These are phyloP conservation scores for Odontocolon sp. DNA, from an alignment of 2,888 invertebrate species.

Conservation along the genomic window DNA sequence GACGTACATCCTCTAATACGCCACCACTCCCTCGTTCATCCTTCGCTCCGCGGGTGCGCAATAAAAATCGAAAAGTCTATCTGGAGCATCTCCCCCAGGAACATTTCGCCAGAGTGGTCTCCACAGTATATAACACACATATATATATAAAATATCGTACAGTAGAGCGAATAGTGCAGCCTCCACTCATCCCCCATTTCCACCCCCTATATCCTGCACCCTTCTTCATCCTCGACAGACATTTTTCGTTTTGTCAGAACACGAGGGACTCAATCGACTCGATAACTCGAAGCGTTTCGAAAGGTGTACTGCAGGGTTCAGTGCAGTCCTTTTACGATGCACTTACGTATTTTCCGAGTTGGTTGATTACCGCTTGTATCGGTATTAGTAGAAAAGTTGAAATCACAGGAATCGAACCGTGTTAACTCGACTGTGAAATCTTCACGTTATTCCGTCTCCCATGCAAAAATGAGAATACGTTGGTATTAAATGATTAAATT, in stretches of 20 bases:
- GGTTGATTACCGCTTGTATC: no score
- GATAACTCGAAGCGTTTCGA: conserved; percentile 9
- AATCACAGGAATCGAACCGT: no score
- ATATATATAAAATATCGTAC: conserved; percentile 32
- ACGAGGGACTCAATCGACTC: conserved; percentile 45
- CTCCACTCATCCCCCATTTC: background rate
- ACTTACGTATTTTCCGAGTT: background rate
- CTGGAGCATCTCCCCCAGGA: conserved; percentile 61
- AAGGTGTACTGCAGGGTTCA: background rate
- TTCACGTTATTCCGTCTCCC: no score
- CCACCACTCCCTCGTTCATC: background rate
- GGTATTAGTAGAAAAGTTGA: no score
- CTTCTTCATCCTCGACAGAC: conserved; percentile 19
- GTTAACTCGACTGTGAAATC: no score
- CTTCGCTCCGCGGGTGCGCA: conserved; percentile 24
- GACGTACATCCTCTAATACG: conserved; percentile 58
- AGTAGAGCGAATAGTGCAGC: conserved; percentile 13
- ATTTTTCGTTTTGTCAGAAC: conserved; percentile 32
- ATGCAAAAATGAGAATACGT: background rate
- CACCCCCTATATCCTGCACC: background rate
- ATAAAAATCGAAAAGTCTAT: conserved; percentile 69
- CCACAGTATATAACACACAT: conserved; percentile 6
- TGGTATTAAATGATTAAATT: conserved; percentile 24
- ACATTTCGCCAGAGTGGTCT: conserved; percentile 52
- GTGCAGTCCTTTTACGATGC: background rate